These are phyloP conservation scores for Malurus alboscapulatus DNA, from an alignment of 2,113 vertebrate species.

Conservation along the genomic window DNA sequence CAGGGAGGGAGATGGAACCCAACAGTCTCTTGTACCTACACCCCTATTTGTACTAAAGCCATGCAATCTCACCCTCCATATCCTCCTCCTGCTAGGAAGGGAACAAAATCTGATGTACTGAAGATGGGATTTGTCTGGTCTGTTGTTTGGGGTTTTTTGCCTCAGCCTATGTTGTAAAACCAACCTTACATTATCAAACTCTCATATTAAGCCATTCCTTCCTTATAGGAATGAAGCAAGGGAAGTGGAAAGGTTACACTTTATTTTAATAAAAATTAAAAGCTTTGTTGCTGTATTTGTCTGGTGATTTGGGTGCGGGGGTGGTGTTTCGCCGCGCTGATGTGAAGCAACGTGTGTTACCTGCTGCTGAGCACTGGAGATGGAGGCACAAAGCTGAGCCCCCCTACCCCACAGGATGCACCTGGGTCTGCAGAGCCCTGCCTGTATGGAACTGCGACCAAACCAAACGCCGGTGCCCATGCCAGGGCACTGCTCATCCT, in stretches of 20 bases:
- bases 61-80: background rate
- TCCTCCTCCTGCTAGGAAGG: background rate
- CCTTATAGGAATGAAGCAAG: background rate
- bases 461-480: accelerated
- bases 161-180: background rate
- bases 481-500: background rate
- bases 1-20: background rate
- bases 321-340: accelerated
- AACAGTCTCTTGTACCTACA: background rate
- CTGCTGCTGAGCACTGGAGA: background rate
- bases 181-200: background rate
- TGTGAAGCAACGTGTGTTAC: background rate
- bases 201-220: background rate
- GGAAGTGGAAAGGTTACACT: background rate
- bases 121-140: background rate
- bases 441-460: background rate
- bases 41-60: background rate
- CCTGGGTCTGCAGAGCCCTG: background rate
- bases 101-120: background rate
- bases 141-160: background rate
- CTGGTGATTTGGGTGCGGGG: accelerated
- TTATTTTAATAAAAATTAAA: slow-evolving; percentile 44
- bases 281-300: background rate
- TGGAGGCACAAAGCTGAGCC: background rate
- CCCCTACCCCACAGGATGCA: background rate